A percentile compares a stretch with the other conserved stretches of the same genome.
Conservation (phyloP, 1,140 invertebrate genomes). For the Heliconius himera region DNA sequence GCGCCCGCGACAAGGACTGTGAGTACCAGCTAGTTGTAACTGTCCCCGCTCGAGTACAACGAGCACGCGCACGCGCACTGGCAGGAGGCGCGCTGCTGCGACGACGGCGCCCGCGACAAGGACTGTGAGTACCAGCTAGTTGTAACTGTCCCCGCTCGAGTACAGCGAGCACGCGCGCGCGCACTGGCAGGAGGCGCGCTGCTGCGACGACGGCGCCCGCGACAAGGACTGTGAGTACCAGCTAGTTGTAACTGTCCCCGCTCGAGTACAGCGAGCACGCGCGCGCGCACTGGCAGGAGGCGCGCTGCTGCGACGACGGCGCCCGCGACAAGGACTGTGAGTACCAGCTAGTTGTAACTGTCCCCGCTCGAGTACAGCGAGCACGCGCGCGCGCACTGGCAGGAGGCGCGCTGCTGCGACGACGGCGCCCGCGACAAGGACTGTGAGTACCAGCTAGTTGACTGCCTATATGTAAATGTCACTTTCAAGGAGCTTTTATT, state of each 20-base stretch:
- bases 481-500: too few species aligned
- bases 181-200: conserved; percentile 38
- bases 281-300: conserved; percentile 31
- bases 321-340: not conserved
- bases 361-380: conserved; percentile 47
- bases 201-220: conserved; percentile 43
- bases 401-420: conserved; percentile 47
- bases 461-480: too few species aligned
- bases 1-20: not conserved
- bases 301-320: conserved; percentile 47
- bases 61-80: conserved; percentile 21
- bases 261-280: conserved; percentile 33
- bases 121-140: not conserved
- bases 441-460: not conserved
- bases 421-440: conserved; percentile 17
- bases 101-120: conserved; percentile 30
- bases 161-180: conserved; percentile 11
- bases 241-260: conserved; percentile 46
- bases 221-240: not conserved
- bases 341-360: conserved; percentile 27
- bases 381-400: conserved; percentile 23
- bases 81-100: conserved; percentile 45
- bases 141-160: conserved; percentile 52
- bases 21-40: not conserved
- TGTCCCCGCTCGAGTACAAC: conserved; percentile 52